A percentile compares a stretch with the other conserved stretches of the same genome.
Evolutionary conservation across 2,888 invertebrate species (phyloP).

Genomic region (Rhamphomyia laevipes): DNA sequence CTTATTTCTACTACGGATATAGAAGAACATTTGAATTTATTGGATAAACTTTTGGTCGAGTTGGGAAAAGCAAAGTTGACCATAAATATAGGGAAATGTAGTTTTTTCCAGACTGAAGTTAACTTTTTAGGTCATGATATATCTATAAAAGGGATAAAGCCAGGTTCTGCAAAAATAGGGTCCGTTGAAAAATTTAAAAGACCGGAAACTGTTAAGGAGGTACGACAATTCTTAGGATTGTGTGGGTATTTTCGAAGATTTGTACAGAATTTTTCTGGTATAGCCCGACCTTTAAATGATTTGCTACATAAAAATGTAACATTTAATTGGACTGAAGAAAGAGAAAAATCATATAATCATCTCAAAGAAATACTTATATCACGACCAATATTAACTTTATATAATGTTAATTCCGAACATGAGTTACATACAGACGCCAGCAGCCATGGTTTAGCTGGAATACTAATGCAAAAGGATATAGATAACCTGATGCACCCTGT

Average conservation of each 20-base stretch:
- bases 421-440: slow-evolving; percentile 7
- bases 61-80: neutral
- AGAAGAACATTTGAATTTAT: slow-evolving; percentile 1
- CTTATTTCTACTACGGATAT: neutral
- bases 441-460: no score
- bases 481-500: neutral
- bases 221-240: slow-evolving; percentile 22
- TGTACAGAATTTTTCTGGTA: slow-evolving; percentile 17
- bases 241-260: slow-evolving; percentile 24
- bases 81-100: neutral
- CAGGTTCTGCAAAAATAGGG: no score
- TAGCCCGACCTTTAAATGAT: slow-evolving; percentile 18
- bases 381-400: neutral
- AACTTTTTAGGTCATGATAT: slow-evolving; percentile 3
- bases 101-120: neutral
- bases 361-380: neutral
- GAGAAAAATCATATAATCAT: neutral
- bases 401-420: neutral
- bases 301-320: slow-evolving; percentile 13
- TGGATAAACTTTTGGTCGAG: neutral
- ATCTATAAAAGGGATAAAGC: neutral
- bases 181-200: slow-evolving; percentile 15
- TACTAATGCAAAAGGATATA: neutral
- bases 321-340: slow-evolving; percentile 13
- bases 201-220: slow-evolving; percentile 13